These are phyloP conservation scores for Euthynnus affinis DNA, from an alignment of 2,797 vertebrate genomes.

Conservation along the genomic window DNA sequence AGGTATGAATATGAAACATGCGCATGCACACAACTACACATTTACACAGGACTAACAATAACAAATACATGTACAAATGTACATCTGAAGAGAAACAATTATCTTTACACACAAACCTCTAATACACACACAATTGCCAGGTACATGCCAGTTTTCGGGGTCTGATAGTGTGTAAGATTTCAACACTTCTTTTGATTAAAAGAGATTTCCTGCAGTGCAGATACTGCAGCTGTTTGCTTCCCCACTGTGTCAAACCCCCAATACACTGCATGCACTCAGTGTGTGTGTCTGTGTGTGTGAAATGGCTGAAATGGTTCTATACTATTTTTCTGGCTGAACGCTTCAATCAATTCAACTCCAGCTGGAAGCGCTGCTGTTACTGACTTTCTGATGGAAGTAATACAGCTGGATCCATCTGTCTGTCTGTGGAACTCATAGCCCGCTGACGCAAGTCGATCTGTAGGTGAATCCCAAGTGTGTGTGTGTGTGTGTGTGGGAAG, in stretches of 20 bases:
- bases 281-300: not conserved
- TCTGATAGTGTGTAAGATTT: constrained; percentile 7
- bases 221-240: constrained; percentile 30
- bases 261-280: not conserved
- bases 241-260: constrained; percentile 34
- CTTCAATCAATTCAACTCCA: constrained; percentile 51
- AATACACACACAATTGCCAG: not conserved
- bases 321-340: constrained; percentile 36
- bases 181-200: constrained; percentile 60
- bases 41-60: not conserved
- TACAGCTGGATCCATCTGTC: constrained; percentile 44
- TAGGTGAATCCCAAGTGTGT: not conserved
- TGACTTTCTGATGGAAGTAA: constrained; percentile 38
- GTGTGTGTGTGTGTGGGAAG: too few species aligned
- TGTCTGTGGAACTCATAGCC: not conserved
- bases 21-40: not conserved
- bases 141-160: not conserved
- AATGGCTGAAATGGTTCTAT: constrained; percentile 14
- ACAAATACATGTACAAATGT: constrained; percentile 5
- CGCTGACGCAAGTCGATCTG: constrained; percentile 18
- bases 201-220: constrained; percentile 42
- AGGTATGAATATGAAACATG: not conserved
- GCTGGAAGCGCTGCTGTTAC: constrained; percentile 34
- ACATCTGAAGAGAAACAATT: constrained; percentile 2
- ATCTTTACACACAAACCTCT: constrained; percentile 9